Base-by-base conservation (phyloP, 2,888 invertebrate species). In the Drosophila nr. perissopoda region DNA sequence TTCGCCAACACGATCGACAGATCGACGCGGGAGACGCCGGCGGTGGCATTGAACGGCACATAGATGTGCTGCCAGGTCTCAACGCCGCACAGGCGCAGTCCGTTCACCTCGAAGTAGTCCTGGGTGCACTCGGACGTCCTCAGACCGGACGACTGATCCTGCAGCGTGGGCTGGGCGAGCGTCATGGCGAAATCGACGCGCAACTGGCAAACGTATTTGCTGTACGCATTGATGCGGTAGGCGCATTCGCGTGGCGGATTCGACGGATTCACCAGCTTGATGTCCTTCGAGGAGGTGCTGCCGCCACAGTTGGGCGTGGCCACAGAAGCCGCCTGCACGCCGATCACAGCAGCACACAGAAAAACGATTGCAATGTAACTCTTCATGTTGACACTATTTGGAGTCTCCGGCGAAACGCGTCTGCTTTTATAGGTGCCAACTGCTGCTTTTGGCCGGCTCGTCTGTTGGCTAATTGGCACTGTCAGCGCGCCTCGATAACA, bases 41-140 rank as follows among this genome's bases (percentile, higher is more conserved):
- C 88, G n/a, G 76, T 88, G 64, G 90, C 82, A 59, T 91, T 86
- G 64, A 91, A 79, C 11, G 88, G 85, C 49, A 88, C 82, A 61
- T 88, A 89, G 71, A 88, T 91, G 79, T 95, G 95, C 66, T 95
- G 95, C 66, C 94, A 94, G 63, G 92, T 94, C 81, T 95, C 95
- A 73, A 94, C 94, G 0, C 95, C 95, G 68, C 95, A 95, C 1
- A 95, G 90, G 0, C 78, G 79, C 40, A 89, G 33, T 4, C 77
- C 81, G 29, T 83, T 82, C 36, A 91, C 88, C 76, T 73, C 61
- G 13, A 91, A 80, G 53, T 75, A 83, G 21, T 91, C 91, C 8
- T 63, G 7, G 2, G 64, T 65, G 72, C 92, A 92, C 58, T 85
- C 81, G 7, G 85, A 89, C 11, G 85, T 82, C 34, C 29, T 58